Evolutionary conservation across 2,888 invertebrate species (phyloP).

Genomic region (Melanostoma scalare): DNA sequence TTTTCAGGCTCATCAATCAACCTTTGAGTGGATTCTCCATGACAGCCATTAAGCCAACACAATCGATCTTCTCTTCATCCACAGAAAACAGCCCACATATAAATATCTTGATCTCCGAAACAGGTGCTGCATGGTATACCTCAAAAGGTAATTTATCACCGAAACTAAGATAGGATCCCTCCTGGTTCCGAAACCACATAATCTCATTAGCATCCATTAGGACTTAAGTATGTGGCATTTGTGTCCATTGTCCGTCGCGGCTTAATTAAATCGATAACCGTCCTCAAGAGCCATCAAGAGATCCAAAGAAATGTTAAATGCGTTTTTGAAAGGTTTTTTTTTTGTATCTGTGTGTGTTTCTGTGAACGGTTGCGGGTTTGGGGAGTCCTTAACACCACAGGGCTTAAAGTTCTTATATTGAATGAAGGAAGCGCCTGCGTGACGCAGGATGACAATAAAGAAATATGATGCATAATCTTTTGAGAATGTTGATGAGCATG

Average conservation of each 20-base stretch:
- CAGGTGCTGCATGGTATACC: conserved; percentile 64
- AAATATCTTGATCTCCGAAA: conserved; percentile 63
- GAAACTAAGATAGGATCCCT: conserved; percentile 32
- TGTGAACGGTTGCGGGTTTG: conserved; percentile 56
- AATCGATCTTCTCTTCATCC: conserved; percentile 61
- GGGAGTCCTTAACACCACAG: conserved; percentile 60
- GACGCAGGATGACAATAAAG: conserved; percentile 45
- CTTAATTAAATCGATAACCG: conserved; percentile 72
- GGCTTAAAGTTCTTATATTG: conserved; percentile 44
- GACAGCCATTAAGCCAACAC: conserved; percentile 69
- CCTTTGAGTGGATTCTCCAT: conserved; percentile 58
- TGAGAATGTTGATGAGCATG: conserved; percentile 58
- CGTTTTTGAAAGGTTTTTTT: not conserved
- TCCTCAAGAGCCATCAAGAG: conserved; percentile 10
- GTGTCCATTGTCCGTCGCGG: conserved; percentile 65
- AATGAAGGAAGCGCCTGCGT: conserved; percentile 41
- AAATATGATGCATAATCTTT: conserved; percentile 62
- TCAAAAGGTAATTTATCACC: conserved; percentile 62
- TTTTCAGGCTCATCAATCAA: conserved; percentile 63
- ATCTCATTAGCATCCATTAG: conserved; percentile 73
- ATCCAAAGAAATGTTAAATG: not conserved
- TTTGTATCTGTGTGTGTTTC: conserved; percentile 18
- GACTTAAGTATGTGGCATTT: conserved; percentile 70
- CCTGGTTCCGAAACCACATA: conserved; percentile 51
- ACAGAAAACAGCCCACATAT: not conserved